Evolutionary conservation across 2,113 vertebrate species (phyloP).

Genomic region (Amphilophus citrinellus): DNA sequence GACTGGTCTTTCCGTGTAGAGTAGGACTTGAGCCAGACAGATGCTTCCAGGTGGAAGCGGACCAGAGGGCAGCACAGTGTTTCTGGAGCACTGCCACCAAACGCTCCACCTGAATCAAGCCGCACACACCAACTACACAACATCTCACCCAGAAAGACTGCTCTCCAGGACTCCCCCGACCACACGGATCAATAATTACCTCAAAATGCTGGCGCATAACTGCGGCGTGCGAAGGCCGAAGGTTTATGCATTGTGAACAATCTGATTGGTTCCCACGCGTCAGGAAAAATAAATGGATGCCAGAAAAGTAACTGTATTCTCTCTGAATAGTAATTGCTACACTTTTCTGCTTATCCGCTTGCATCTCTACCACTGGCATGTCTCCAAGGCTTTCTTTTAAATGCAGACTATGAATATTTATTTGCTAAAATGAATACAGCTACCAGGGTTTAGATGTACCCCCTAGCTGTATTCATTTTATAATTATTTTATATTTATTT

Average conservation of each 20-base stretch:
- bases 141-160: not conserved
- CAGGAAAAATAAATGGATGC: slow-evolving; percentile 49
- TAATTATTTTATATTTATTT: not conserved
- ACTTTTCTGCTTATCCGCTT: slow-evolving; percentile 36
- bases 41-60: slow-evolving; percentile 68
- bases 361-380: slow-evolving; percentile 27
- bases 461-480: not conserved
- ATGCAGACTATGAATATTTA: not conserved
- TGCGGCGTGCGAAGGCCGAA: not conserved
- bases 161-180: not conserved
- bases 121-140: not conserved
- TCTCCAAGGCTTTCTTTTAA: slow-evolving; percentile 21
- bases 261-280: slow-evolving; percentile 34
- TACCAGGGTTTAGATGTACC: not conserved
- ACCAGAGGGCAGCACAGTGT: slow-evolving; percentile 38
- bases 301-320: slow-evolving; percentile 5
- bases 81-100: slow-evolving; percentile 54
- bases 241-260: slow-evolving; percentile 34
- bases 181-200: slow-evolving; percentile 50
- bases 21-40: slow-evolving; percentile 49
- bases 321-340: slow-evolving; percentile 33
- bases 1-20: slow-evolving; percentile 46
- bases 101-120: slow-evolving; percentile 39
- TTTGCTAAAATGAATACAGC: not conserved
- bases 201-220: slow-evolving; percentile 5